phyloP scores from a whole-genome alignment of 2,797 vertebrate species.

The Eulemur rubriventer region DNA sequence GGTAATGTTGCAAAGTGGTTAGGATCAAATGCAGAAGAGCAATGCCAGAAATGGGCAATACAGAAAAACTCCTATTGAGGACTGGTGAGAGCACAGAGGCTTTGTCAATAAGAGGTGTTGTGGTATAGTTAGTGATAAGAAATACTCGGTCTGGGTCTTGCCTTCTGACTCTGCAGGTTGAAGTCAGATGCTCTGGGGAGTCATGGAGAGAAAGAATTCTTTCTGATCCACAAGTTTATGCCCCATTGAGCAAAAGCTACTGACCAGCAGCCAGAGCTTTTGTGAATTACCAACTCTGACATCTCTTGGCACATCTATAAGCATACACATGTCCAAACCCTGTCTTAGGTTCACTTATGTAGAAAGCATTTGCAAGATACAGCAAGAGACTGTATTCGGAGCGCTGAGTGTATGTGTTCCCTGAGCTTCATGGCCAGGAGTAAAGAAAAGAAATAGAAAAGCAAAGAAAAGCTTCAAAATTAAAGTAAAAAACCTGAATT shows the following conservation, averaged over 20 bases:
- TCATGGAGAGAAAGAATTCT: background rate
- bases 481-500: background rate
- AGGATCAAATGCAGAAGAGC: background rate
- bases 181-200: background rate
- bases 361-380: background rate
- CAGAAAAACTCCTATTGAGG: background rate
- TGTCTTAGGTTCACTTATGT: background rate
- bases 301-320: background rate
- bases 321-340: background rate
- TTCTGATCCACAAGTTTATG: conserved; percentile 3
- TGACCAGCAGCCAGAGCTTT: background rate
- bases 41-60: background rate
- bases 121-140: background rate
- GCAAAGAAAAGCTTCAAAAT: background rate
- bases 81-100: background rate
- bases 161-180: background rate
- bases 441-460: background rate
- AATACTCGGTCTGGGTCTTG: background rate
- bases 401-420: background rate
- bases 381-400: background rate
- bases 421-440: background rate
- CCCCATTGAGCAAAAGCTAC: background rate
- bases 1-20: background rate
- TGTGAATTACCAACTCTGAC: background rate
- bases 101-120: background rate